These are phyloP conservation scores for Lysiphlebus fabarum DNA, from an alignment of 1,140 invertebrate species.

Conservation along the genomic window DNA sequence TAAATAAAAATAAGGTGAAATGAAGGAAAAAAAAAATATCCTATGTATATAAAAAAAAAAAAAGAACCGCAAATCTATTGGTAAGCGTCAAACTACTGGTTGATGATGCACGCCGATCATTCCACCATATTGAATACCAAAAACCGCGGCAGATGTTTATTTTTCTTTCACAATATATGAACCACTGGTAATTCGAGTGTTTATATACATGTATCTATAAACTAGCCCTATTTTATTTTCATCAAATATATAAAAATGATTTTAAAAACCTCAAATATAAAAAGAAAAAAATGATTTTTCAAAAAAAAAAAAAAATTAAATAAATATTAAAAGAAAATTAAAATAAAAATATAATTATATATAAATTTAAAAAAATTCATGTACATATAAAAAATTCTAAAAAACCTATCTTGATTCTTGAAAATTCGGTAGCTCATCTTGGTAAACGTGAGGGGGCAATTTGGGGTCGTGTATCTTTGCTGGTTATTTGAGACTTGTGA, in stretches of 20 bases:
- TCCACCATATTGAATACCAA: conserved; percentile 51
- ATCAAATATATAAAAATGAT: not conserved
- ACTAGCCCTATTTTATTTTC: conserved; percentile 3
- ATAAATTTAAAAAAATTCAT: no score
- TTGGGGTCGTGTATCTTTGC: conserved; percentile 44
- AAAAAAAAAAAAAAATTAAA: no score
- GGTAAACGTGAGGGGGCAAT: conserved; percentile 41
- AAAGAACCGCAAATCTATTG: conserved; percentile 54
- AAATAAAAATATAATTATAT: no score
- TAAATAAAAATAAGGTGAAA: conserved; percentile 2
- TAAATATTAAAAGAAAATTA: no score
- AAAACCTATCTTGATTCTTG: conserved; percentile 37
- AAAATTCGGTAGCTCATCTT: conserved; percentile 51
- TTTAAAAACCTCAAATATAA: not conserved
- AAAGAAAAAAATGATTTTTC: no score
- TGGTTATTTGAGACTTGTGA: conserved; percentile 45
- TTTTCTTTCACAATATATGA: conserved; percentile 10
- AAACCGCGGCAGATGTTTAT: conserved; percentile 52
- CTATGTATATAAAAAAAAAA: no score
- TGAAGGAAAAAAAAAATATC: conserved; percentile 11
- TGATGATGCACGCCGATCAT: conserved; percentile 54
- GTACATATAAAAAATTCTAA: no score
- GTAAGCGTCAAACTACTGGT: conserved; percentile 50
- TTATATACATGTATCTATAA: conserved; percentile 30
- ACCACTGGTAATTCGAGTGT: conserved; percentile 44